Base-by-base conservation (phyloP, 2,113 vertebrate genomes). In the Brachypodius melanocephalos region DNA sequence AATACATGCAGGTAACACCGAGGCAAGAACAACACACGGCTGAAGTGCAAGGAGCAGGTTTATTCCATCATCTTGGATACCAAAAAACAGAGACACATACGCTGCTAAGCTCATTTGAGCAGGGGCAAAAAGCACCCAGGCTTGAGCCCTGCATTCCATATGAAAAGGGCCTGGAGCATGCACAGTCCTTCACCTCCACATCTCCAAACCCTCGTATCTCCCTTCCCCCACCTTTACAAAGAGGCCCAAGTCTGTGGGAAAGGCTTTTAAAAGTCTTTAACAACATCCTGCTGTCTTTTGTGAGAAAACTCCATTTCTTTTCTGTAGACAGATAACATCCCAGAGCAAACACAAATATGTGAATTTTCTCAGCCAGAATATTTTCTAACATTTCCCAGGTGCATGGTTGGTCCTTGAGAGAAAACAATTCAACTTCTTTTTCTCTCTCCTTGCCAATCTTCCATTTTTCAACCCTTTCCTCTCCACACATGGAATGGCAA, bases 401-500 rank as follows among this genome's bases (percentile, higher is more conserved):
- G 31, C 20, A 42, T 31, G 17, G 31, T 75, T 75, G 25, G 43
- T 75, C 61, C 38, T 58, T 58, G 43, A 75, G 43, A 75, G 52
- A 67, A 67, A 75, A 21, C 25, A 34, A 14, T 43, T 66, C 8
- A 66, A 20, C 13, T 31, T 40, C 2, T 32, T 74, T 48, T 58
- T 49, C 43, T 75, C 25, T 57, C 34, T 66, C 31, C 31, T 51
- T 49, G 20, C 26, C 36, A 34, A 2, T 58, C 51, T 66, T 57
- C 43, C 34, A 58, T 42, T 85, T 75, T 58, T 58, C 26, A 66
- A 14, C 43, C 61, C 34, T 42, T 85, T 49, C 7, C 24, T 65
- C 18, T 40, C 19, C 61, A 34, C 52, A 36, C 0, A 0, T 17
- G 17, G 36, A 68, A 42, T 0, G 2, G 12, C 26, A 14, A 14